phyloP scores from a whole-genome alignment of 2,797 vertebrate species.

The Erpetoichthys calabaricus region DNA sequence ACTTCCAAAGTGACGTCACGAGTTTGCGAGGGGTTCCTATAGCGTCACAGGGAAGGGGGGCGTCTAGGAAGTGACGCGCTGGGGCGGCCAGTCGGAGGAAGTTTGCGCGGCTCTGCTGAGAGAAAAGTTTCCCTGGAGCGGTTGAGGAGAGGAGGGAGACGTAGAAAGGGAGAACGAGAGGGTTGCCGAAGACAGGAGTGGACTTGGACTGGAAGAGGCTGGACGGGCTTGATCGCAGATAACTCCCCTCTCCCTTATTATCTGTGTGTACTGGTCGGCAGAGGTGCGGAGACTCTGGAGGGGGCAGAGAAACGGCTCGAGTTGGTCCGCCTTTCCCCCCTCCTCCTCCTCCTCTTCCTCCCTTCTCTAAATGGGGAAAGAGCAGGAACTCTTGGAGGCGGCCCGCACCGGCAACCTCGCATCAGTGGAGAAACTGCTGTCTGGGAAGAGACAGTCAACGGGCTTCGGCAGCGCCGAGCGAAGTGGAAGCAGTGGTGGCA shows the following conservation, averaged over 20 bases:
- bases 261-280: too few species aligned
- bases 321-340: constrained; percentile 18
- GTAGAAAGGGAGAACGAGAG: not conserved
- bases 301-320: constrained; percentile 26
- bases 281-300: constrained; percentile 11
- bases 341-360: constrained; percentile 19
- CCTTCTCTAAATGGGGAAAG: constrained; percentile 73
- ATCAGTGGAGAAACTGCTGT: constrained; percentile 86
- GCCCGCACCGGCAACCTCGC: constrained; percentile 86
- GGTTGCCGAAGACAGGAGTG: not conserved
- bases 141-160: constrained; percentile 5
- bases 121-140: constrained; percentile 34
- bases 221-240: not conserved
- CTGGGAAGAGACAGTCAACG: constrained; percentile 73
- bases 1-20: too few species aligned
- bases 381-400: constrained; percentile 93
- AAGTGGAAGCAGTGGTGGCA: constrained; percentile 37
- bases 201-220: not conserved
- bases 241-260: too few species aligned
- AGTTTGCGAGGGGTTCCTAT: too few species aligned
- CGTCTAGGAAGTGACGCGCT: constrained; percentile 44
- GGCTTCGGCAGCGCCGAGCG: constrained; percentile 45
- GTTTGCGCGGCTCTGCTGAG: constrained; percentile 37
- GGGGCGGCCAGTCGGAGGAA: constrained; percentile 44
- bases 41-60: too few species aligned